A percentile compares a stretch with the other conserved stretches of the same genome.
phyloP scores from a whole-genome alignment of 2,797 vertebrate species.

The Lateolabrax maculatus region DNA sequence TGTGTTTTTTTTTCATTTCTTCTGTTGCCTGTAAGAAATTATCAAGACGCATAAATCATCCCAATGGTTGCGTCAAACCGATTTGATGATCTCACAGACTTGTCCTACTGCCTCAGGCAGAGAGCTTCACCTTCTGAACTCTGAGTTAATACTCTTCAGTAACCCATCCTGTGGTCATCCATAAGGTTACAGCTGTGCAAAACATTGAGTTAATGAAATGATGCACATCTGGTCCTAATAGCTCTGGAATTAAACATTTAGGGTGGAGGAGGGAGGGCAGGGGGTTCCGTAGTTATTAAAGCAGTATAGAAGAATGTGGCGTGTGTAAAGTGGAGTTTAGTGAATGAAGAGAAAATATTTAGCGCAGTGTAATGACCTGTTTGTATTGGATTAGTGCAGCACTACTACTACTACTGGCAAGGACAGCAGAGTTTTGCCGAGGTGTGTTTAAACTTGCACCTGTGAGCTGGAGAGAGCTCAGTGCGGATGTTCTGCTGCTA shows the following conservation, averaged over 20 bases:
- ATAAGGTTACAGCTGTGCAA: slow-evolving; percentile 32
- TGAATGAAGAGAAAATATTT: slow-evolving; percentile 48
- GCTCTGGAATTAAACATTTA: slow-evolving; percentile 18
- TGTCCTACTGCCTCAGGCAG: neutral
- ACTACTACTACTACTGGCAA: slow-evolving; percentile 12
- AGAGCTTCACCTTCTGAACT: slow-evolving; percentile 40
- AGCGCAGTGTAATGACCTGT: slow-evolving; percentile 31
- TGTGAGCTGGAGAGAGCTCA: slow-evolving; percentile 2
- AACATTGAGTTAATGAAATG: slow-evolving; percentile 42
- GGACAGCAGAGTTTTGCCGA: neutral
- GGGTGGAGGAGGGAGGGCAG: neutral
- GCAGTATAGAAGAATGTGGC: slow-evolving; percentile 30
- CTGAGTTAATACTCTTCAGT: slow-evolving; percentile 30
- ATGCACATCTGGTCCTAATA: slow-evolving; percentile 54
- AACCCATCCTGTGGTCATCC: slow-evolving; percentile 29
- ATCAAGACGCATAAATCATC: slow-evolving; percentile 49
- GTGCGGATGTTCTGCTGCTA: slow-evolving; percentile 1
- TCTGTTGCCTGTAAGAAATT: slow-evolving; percentile 43
- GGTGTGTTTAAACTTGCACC: slow-evolving; percentile 21
- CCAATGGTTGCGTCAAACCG: slow-evolving; percentile 36
- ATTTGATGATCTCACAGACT: slow-evolving; percentile 42
- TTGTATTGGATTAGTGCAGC: slow-evolving; percentile 45
- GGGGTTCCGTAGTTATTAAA: neutral
- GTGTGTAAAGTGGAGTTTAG: slow-evolving; percentile 21
- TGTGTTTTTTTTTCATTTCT: slow-evolving; percentile 38